Conservation (phyloP, 2,113 vertebrate species). For the Oxygymnocypris stewartii region DNA sequence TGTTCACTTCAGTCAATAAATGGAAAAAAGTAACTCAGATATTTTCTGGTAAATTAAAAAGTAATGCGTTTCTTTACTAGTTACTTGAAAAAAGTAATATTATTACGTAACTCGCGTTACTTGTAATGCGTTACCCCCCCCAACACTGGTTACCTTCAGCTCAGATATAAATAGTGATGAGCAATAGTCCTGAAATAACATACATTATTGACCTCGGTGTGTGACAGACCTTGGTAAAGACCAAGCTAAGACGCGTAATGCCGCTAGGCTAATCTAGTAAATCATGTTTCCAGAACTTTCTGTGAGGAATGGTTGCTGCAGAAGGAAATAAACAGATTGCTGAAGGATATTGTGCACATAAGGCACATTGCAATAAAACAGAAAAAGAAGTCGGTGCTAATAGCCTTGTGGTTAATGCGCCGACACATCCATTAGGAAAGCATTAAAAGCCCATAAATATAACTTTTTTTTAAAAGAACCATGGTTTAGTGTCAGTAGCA, state of each 20-base stretch:
- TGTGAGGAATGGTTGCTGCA: conserved; percentile 44
- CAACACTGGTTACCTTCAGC: not conserved
- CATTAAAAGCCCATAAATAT: too few relatives aligned
- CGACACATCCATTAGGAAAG: too few relatives aligned
- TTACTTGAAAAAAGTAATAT: too few relatives aligned
- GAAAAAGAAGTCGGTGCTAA: too few relatives aligned
- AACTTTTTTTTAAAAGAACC: too few relatives aligned
- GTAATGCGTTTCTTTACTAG: too few relatives aligned
- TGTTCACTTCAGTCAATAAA: too few relatives aligned
- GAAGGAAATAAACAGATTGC: not conserved
- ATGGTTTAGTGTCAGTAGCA: not conserved
- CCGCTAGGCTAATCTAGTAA: conserved; percentile 21
- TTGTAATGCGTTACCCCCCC: too few relatives aligned
- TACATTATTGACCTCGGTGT: not conserved
- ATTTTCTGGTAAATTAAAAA: too few relatives aligned
- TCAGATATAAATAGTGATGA: conserved; percentile 13
- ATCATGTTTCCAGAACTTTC: conserved; percentile 39
- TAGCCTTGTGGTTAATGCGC: too few relatives aligned
- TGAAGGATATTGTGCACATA: not conserved
- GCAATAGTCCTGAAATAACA: conserved; percentile 3
- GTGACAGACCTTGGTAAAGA: conserved; percentile 8
- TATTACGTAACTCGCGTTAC: too few relatives aligned
- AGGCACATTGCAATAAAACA: not conserved
- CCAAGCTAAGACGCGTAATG: not conserved
- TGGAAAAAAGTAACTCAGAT: too few relatives aligned